Percentiles rank a stretch among this genome's conserved stretches.
These are phyloP conservation scores for Anoura caudifer DNA, from an alignment of 2,113 vertebrate species.

Conservation along the genomic window DNA sequence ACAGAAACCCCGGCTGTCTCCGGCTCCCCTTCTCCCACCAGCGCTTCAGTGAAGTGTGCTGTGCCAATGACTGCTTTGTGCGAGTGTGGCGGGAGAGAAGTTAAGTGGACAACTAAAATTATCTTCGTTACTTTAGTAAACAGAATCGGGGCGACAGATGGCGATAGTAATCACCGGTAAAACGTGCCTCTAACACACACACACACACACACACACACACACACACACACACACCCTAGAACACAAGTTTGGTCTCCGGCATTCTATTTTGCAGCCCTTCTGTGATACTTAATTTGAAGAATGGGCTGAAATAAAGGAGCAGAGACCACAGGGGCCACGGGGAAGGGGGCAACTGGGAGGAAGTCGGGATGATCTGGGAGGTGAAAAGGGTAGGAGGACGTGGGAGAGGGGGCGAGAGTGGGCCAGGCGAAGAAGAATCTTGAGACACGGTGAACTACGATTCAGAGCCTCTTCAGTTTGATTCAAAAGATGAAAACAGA, in stretches of 20 bases:
- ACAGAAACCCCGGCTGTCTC: neutral
- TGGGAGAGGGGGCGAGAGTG: too few relatives aligned
- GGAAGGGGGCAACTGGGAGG: neutral
- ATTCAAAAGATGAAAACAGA: neutral
- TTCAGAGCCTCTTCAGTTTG: neutral
- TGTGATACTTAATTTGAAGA: neutral
- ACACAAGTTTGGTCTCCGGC: neutral
- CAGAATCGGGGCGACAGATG: neutral
- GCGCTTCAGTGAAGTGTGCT: neutral
- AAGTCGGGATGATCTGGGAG: neutral
- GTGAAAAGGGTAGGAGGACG: rapidly evolving
- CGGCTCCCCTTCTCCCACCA: neutral
- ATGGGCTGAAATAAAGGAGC: neutral
- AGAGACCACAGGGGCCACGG: neutral
- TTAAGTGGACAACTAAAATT: neutral
- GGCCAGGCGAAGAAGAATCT: neutral
- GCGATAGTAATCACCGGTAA: neutral
- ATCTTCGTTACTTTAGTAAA: neutral
- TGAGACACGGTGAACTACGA: too few relatives aligned
- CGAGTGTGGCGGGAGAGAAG: neutral
- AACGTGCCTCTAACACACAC: neutral
- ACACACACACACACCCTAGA: neutral
- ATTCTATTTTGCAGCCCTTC: neutral
- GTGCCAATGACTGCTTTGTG: neutral
- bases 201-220: neutral